A percentile compares a stretch with the other conserved stretches of the same genome.
phyloP scores from a whole-genome alignment of 1,140 invertebrate genomes.

The Drosophila virilis region DNA sequence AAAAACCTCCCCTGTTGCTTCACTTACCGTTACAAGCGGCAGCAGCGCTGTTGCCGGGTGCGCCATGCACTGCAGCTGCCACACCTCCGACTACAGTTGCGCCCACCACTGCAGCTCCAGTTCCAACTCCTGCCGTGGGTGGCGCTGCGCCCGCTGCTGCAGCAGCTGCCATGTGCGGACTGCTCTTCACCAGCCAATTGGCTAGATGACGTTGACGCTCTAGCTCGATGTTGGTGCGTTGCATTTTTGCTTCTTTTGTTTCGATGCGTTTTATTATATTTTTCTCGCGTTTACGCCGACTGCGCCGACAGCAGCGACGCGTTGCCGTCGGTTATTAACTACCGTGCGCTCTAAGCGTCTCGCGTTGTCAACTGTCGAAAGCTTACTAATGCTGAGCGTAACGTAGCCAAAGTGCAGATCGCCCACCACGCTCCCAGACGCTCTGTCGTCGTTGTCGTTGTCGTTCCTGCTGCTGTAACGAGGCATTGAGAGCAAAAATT shows the following conservation, averaged over 20 bases:
- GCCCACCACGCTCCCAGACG: constrained; percentile 54
- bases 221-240: constrained; percentile 82
- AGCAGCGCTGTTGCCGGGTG: constrained; percentile 69
- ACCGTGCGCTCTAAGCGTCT: constrained; percentile 60
- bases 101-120: constrained; percentile 30
- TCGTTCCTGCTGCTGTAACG: constrained; percentile 63
- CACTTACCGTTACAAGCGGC: constrained; percentile 74
- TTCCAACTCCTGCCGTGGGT: constrained; percentile 33
- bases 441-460: constrained; percentile 22
- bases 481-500: constrained; percentile 46
- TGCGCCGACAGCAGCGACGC: constrained; percentile 62
- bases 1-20: constrained; percentile 15
- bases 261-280: constrained; percentile 9
- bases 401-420: constrained; percentile 65
- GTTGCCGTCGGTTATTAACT: constrained; percentile 69
- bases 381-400: constrained; percentile 54
- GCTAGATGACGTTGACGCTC: constrained; percentile 84
- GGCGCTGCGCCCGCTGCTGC: constrained; percentile 51
- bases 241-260: constrained; percentile 75
- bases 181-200: constrained; percentile 83
- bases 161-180: constrained; percentile 82
- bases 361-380: constrained; percentile 69
- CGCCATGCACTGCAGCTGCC: constrained; percentile 48
- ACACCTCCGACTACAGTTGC: constrained; percentile 23
- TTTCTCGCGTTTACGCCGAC: constrained; percentile 40